These are phyloP conservation scores for Drosophila persimilis DNA, from an alignment of 1,140 invertebrate genomes.

Conservation along the genomic window DNA sequence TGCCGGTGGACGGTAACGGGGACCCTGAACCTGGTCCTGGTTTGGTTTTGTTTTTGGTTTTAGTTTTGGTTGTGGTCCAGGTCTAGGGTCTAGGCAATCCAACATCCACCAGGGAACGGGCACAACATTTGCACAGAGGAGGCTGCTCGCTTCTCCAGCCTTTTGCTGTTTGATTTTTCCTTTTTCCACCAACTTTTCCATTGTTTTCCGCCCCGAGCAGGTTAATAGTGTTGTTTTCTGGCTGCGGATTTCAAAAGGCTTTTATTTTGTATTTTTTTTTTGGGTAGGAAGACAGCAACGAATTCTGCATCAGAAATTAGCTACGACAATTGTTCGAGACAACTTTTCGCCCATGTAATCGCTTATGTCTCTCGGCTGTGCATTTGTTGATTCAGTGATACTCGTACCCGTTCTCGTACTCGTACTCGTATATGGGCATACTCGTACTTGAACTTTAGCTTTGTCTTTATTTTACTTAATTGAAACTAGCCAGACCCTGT, in stretches of 20 bases:
- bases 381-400: slow-evolving; percentile 24
- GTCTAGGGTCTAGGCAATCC: slow-evolving; percentile 3
- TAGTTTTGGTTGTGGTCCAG: slow-evolving; percentile 18
- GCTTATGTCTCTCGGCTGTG: slow-evolving; percentile 52
- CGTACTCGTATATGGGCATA: slow-evolving; percentile 23
- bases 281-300: slow-evolving; percentile 21
- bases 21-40: slow-evolving; percentile 38
- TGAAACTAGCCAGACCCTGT: slow-evolving; percentile 68
- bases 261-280: slow-evolving; percentile 24
- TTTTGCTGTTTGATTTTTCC: slow-evolving; percentile 30
- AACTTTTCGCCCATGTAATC: slow-evolving; percentile 36
- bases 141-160: slow-evolving; percentile 37
- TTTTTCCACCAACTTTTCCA: slow-evolving; percentile 39
- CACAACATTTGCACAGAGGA: not conserved
- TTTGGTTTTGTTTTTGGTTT: slow-evolving; percentile 20
- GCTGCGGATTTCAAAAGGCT: slow-evolving; percentile 35
- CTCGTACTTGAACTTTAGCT: slow-evolving; percentile 78
- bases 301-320: slow-evolving; percentile 46
- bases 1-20: slow-evolving; percentile 29
- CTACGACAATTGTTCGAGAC: slow-evolving; percentile 46
- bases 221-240: slow-evolving; percentile 76
- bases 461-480: slow-evolving; percentile 75
- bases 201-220: slow-evolving; percentile 56
- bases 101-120: slow-evolving; percentile 3
- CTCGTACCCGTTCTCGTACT: no score